Conservation (phyloP, 1,140 invertebrate species). For the Trichonephila clavata region DNA sequence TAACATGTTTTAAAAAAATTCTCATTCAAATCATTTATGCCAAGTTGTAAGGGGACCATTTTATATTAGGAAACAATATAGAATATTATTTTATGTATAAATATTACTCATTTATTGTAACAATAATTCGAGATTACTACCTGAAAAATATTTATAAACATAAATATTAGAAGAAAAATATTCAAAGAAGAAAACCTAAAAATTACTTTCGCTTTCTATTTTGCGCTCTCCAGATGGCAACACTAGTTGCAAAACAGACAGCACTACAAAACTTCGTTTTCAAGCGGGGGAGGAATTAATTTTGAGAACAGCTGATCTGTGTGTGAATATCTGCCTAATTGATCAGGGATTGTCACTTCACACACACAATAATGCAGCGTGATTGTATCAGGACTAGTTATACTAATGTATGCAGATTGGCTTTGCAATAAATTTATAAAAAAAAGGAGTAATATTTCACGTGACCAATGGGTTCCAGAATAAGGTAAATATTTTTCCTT, state of each 20-base stretch:
- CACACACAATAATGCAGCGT: not conserved
- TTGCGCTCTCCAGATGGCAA: not conserved
- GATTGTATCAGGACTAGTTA: not conserved
- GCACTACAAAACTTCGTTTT: constrained; percentile 37
- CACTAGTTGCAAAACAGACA: not conserved
- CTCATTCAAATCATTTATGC: too few species aligned
- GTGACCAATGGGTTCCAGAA: constrained; percentile 75
- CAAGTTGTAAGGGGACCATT: too few species aligned
- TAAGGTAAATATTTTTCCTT: constrained; percentile 53
- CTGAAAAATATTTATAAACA: too few species aligned
- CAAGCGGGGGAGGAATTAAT: constrained; percentile 43
- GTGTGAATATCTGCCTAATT: not conserved
- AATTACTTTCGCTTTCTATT: not conserved
- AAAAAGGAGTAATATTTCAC: constrained; percentile 22
- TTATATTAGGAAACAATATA: too few species aligned
- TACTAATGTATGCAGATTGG: not conserved
- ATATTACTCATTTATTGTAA: too few species aligned
- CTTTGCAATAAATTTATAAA: constrained; percentile 22
- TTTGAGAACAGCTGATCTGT: constrained; percentile 28
- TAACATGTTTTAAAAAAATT: too few species aligned
- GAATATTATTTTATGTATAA: too few species aligned
- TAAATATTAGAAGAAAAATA: too few species aligned
- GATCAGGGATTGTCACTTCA: not conserved
- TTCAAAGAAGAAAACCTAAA: too few species aligned
- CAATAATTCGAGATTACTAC: too few species aligned